Percentiles rank a stretch among this genome's conserved stretches.
Evolutionary conservation across 2,113 vertebrate species (phyloP).

Genomic region (Gopherus evgoodei): DNA sequence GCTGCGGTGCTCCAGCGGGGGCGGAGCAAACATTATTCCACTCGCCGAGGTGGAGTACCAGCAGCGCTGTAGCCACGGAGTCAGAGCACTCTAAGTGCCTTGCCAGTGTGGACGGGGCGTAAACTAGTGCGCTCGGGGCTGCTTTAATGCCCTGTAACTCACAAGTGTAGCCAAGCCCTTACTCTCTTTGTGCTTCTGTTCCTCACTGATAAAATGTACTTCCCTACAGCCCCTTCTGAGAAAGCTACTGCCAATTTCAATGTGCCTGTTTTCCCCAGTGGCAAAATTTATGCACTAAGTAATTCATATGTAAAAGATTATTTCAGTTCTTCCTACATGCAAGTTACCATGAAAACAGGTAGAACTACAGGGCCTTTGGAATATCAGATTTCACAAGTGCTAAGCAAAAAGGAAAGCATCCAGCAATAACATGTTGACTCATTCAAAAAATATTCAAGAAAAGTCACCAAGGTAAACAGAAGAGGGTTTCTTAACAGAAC

Average conservation of each 20-base stretch:
- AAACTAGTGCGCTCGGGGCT: too few relatives aligned
- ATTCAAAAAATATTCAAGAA: constrained; percentile 29
- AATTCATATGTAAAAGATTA: background rate
- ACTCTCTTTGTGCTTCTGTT: background rate
- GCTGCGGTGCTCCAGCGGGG: too few relatives aligned
- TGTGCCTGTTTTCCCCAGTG: background rate
- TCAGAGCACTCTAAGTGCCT: too few relatives aligned
- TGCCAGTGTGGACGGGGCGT: too few relatives aligned
- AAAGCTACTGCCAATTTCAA: background rate
- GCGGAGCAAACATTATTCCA: too few relatives aligned
- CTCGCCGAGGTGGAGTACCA: too few relatives aligned
- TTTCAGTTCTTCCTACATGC: background rate
- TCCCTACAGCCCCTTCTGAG: background rate
- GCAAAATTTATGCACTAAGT: background rate
- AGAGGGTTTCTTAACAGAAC: constrained; percentile 76
- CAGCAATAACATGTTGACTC: constrained; percentile 33
- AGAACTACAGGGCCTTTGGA: background rate
- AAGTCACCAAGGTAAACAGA: constrained; percentile 78
- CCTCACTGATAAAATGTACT: background rate
- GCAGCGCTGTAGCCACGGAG: too few relatives aligned
- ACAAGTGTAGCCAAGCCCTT: too few relatives aligned
- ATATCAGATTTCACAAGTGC: constrained; percentile 17
- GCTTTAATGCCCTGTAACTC: too few relatives aligned
- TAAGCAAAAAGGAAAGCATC: constrained; percentile 40
- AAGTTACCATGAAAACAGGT: constrained; percentile 8